These are phyloP conservation scores for Cyprinella venusta DNA, from an alignment of 2,797 vertebrate genomes.

Conservation along the genomic window DNA sequence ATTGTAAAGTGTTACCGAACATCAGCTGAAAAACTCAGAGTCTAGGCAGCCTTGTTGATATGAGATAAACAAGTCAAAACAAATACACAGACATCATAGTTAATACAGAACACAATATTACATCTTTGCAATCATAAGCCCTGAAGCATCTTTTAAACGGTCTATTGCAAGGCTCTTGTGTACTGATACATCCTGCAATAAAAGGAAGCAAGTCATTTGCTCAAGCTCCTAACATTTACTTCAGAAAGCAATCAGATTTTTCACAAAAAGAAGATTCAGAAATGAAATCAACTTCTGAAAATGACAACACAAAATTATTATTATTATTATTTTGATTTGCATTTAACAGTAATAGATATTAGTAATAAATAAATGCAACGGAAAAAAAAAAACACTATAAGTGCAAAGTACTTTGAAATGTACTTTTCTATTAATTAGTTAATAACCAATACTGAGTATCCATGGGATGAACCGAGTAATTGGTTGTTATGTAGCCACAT, in stretches of 20 bases:
- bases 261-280: neutral
- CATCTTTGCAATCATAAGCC: conserved; percentile 10
- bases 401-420: too few species aligned
- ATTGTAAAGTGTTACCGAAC: neutral
- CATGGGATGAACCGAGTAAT: too few species aligned
- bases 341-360: neutral
- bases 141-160: neutral
- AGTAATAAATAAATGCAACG: neutral
- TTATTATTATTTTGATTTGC: too few species aligned
- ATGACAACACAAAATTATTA: neutral
- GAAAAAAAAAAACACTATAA: too few species aligned
- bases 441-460: too few species aligned
- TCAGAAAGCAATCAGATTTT: neutral
- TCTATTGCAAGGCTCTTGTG: neutral
- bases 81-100: conserved; percentile 18
- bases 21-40: neutral
- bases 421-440: too few species aligned
- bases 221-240: conserved; percentile 2
- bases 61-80: neutral
- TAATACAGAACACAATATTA: conserved; percentile 21
- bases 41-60: neutral
- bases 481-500: too few species aligned
- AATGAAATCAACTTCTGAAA: neutral
- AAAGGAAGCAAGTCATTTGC: neutral
- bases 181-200: neutral